Conservation (phyloP, 2,797 vertebrate genomes). For the Antrozous pallidus region DNA sequence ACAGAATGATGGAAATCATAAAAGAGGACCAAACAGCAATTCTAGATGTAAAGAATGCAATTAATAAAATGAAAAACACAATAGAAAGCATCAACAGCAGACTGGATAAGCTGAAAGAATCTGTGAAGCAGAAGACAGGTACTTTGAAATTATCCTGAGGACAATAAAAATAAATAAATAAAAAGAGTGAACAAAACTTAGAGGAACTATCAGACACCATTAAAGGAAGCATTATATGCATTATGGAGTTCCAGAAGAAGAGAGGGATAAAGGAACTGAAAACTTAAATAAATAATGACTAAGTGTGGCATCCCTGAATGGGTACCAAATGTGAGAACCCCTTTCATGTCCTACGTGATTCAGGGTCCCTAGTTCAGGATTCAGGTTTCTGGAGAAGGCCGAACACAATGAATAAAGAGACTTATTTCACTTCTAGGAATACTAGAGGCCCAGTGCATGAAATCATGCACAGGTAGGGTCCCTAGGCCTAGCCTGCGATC, state of each 20-base stretch:
- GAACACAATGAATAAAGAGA: too few relatives aligned
- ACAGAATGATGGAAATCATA: neutral
- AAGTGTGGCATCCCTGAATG: too few relatives aligned
- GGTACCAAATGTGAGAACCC: too few relatives aligned
- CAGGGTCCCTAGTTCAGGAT: too few relatives aligned
- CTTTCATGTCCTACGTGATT: too few relatives aligned
- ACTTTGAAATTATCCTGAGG: neutral
- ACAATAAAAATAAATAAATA: neutral
- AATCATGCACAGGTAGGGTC: too few relatives aligned
- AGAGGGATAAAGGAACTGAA: neutral
- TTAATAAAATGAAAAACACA: neutral
- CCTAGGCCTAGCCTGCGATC: too few relatives aligned
- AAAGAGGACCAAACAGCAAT: neutral
- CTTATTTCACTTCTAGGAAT: slow-evolving; percentile 38
- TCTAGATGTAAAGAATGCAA: neutral
- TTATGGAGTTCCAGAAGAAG: neutral
- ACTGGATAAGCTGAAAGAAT: neutral
- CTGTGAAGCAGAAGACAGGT: neutral
- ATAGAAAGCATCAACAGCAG: neutral
- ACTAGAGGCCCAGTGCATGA: too few relatives aligned
- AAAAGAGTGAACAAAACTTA: neutral
- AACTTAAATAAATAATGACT: neutral
- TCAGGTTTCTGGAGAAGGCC: too few relatives aligned
- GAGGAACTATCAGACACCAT: neutral
- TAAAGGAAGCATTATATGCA: neutral